phyloP scores from a whole-genome alignment of 1,140 invertebrate species.

The Sycophila sp. region DNA sequence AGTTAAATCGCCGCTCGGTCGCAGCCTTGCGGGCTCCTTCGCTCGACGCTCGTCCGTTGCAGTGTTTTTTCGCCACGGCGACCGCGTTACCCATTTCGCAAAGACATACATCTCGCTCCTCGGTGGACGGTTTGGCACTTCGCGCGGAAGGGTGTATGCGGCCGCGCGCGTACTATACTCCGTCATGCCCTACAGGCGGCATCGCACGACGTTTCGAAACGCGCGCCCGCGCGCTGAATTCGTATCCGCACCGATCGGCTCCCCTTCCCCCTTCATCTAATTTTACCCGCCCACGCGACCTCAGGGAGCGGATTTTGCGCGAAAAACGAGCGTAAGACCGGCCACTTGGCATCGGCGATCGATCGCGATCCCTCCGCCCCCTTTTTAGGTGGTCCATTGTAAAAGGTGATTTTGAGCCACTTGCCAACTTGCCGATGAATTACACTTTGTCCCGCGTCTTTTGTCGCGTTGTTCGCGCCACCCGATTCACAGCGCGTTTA shows the following conservation, averaged over 20 bases:
- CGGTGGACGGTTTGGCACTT: neutral
- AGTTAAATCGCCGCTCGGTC: too few species aligned
- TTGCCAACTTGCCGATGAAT: neutral
- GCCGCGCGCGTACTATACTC: constrained; percentile 42
- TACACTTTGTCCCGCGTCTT: neutral
- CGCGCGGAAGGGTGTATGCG: neutral
- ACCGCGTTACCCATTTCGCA: constrained; percentile 27
- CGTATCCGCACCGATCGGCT: neutral
- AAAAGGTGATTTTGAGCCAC: neutral
- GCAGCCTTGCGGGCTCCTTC: too few species aligned
- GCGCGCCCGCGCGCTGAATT: neutral
- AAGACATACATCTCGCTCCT: neutral
- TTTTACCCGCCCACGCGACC: constrained; percentile 39
- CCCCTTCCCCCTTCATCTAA: constrained; percentile 2
- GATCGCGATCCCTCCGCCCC: neutral
- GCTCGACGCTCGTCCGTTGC: too few species aligned
- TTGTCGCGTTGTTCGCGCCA: neutral
- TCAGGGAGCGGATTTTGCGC: constrained; percentile 30
- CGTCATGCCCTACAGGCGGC: constrained; percentile 49
- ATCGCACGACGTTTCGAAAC: constrained; percentile 42
- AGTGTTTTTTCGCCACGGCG: too few species aligned
- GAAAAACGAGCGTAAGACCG: constrained; percentile 38
- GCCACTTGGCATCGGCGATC: constrained; percentile 35
- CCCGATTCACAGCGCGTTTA: neutral
- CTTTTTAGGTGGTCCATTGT: neutral